phyloP scores from a whole-genome alignment of 1,140 invertebrate genomes.

The Aphis gossypii region DNA sequence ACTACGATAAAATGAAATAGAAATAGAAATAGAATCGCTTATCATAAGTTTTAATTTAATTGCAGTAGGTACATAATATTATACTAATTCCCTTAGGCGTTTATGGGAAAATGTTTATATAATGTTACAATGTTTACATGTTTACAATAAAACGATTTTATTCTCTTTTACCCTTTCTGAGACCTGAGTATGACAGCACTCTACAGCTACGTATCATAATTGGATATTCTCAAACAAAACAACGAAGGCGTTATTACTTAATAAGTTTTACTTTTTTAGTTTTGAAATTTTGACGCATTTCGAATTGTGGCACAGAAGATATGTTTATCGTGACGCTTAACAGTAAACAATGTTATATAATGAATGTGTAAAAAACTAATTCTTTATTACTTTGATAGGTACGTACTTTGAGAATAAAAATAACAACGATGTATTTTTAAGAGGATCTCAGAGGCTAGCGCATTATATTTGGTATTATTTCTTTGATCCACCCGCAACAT shows the following conservation, averaged over 20 bases:
- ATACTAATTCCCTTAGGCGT: neutral
- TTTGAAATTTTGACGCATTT: neutral
- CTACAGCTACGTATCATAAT: neutral
- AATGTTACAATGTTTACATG: neutral
- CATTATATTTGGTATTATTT: too few species aligned
- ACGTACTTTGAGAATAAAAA: neutral
- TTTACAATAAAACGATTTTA: neutral
- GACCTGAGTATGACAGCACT: neutral
- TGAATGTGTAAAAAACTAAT: neutral
- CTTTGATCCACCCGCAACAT: too few species aligned
- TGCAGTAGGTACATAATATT: neutral
- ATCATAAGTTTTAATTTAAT: neutral
- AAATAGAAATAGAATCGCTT: neutral
- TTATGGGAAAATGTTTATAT: neutral
- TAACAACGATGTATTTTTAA: neutral
- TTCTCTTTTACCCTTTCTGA: neutral
- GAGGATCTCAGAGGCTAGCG: too few species aligned
- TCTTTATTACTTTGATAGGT: neutral
- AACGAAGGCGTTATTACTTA: neutral
- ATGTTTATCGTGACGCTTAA: neutral
- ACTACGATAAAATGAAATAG: neutral
- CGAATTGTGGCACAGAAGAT: neutral
- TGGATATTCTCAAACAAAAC: neutral
- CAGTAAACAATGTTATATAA: neutral
- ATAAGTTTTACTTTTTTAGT: neutral